Conservation (phyloP, 2,888 invertebrate genomes). For the Lasioglossum leucozonium region DNA sequence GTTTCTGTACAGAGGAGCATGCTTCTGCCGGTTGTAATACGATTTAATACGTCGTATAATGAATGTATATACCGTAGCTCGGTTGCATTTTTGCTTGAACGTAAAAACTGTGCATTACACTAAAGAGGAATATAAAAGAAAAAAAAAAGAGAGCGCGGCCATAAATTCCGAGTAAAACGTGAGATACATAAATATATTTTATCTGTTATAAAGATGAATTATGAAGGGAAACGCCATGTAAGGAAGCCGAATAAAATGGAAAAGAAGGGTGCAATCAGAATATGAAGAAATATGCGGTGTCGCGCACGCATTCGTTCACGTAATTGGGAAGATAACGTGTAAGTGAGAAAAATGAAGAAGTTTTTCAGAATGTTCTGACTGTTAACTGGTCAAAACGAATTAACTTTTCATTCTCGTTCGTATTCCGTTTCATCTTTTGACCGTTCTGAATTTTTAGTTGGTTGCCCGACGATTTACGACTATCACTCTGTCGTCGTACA, state of each 20-base stretch:
- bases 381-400: background rate
- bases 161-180: constrained; percentile 1
- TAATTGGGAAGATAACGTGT: background rate
- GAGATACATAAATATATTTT: constrained; percentile 18
- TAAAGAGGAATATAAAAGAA: background rate
- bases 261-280: background rate
- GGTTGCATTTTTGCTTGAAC: constrained; percentile 8
- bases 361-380: background rate
- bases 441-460: background rate
- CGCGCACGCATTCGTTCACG: background rate
- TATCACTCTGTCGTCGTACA: background rate
- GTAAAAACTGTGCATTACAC: background rate
- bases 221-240: background rate
- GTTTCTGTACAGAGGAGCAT: background rate
- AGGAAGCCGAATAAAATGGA: background rate
- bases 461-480: background rate
- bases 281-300: background rate
- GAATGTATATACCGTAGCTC: background rate
- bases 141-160: background rate
- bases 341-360: background rate
- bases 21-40: background rate
- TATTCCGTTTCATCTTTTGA: background rate
- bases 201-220: constrained; percentile 11
- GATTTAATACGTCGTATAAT: constrained; percentile 13
- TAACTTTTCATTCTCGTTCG: background rate